phyloP scores from a whole-genome alignment of 2,113 vertebrate species.

The Bufo gargarizans region DNA sequence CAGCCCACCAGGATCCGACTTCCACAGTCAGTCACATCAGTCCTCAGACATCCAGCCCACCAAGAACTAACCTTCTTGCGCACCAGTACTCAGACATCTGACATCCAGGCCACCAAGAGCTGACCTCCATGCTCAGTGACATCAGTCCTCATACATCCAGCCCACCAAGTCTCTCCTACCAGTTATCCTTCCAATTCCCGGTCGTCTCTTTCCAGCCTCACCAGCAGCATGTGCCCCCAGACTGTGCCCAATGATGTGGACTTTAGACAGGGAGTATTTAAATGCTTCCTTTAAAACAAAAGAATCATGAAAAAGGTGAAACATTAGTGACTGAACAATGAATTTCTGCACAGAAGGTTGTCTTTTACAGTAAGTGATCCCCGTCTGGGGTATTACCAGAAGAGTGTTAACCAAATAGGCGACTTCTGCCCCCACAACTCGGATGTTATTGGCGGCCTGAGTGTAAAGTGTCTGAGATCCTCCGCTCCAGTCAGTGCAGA shows the following conservation, averaged over 20 bases:
- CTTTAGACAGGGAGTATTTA: conserved; percentile 67
- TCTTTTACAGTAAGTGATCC: conserved; percentile 71
- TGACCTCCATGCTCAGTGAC: no score
- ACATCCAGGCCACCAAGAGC: no score
- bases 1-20: no score
- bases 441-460: conserved; percentile 79
- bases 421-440: conserved; percentile 80
- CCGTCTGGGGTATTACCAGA: conserved; percentile 69
- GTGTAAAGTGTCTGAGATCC: conserved; percentile 73
- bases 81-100: no score
- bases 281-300: conserved; percentile 68
- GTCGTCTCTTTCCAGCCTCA: conserved; percentile 71
- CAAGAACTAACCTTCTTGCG: no score
- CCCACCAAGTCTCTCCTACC: conserved; percentile 67
- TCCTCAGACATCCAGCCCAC: no score
- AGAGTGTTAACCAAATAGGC: conserved; percentile 75
- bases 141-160: no score
- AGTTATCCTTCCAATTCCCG: conserved; percentile 77
- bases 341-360: conserved; percentile 69
- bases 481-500: conserved; percentile 78
- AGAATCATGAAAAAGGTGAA: not conserved
- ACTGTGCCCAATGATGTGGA: conserved; percentile 85
- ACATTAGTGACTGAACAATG: not conserved
- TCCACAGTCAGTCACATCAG: no score
- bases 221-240: conserved; percentile 82